Evolutionary conservation across 2,797 vertebrate species (phyloP).

Genomic region (Philypnodon macrostomus): DNA sequence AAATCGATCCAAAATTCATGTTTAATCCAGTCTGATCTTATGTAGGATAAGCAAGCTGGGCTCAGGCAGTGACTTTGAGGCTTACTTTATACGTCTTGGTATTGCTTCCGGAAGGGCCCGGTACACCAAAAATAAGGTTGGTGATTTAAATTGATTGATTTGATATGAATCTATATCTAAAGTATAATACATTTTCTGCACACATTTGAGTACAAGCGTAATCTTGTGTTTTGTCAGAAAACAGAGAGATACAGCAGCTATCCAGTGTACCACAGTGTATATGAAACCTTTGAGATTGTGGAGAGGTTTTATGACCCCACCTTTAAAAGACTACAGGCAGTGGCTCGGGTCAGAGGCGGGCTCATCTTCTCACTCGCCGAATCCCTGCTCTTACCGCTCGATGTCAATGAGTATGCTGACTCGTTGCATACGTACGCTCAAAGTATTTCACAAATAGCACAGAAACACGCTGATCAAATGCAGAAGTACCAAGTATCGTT

Average conservation of each 20-base stretch:
- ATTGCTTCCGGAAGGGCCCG: constrained; percentile 89
- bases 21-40: constrained; percentile 3
- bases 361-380: constrained; percentile 85
- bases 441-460: constrained; percentile 78
- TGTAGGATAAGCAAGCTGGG: constrained; percentile 92
- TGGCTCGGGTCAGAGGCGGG: constrained; percentile 88
- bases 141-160: too few relatives aligned
- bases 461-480: constrained; percentile 73
- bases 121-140: constrained; percentile 93
- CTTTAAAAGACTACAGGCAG: constrained; percentile 84
- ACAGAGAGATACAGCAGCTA: constrained; percentile 86
- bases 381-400: constrained; percentile 83
- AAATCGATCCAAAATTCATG: neutral
- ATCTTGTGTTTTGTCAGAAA: constrained; percentile 68
- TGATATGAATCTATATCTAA: constrained; percentile 39
- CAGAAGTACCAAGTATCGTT: constrained; percentile 78
- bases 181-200: neutral
- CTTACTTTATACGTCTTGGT: constrained; percentile 93
- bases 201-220: neutral
- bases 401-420: constrained; percentile 83
- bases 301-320: constrained; percentile 89
- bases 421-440: constrained; percentile 78
- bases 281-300: constrained; percentile 93
- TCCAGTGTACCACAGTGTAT: constrained; percentile 93
- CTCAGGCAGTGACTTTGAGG: constrained; percentile 96